Evolutionary conservation across 92 coral and sea anemone genomes (phyloP), one percentile per base, ranked within the genome.

Genomic region (Diadumene lineata): DNA sequence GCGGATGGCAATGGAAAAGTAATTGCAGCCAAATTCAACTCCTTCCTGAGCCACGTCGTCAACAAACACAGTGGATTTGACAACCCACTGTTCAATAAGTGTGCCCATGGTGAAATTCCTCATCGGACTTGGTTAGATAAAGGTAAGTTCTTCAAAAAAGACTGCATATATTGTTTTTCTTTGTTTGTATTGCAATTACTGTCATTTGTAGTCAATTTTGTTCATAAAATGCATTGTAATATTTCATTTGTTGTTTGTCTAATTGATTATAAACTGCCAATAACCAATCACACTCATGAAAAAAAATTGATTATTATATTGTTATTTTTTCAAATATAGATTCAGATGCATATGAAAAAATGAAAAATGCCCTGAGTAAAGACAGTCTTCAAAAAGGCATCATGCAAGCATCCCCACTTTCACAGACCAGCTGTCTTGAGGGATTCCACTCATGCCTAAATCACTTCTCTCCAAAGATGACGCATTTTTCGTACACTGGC

Each of bases 1-100:
- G 44, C 50, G 15, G 50, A 72, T 85, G 89, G 81, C 15, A 69
- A 57, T 38, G 87, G 87, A n/a, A 63, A 60, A 44, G 72, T 82
- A 0, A 82, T 82, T 16, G 56, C 62, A 48, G 83, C 84, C 17
- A 78, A 78, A 53, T 70, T 70, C 62, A 38, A 68, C 22, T 56
- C 78, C 25, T 85, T 85, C 60, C 69, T 85, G 0, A 81, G 85
- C 34, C 89, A 85, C 34, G 70, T 85, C n/a, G 48, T 84, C 19
- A 70, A 85, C 23, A 44, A 66, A 44, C 80, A 79, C 64, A 55
- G 62, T 44, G 50, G 48, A 7, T 38, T 85, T 25, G 84, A 79
- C 0, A 81, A 80, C 60, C 82, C 79, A 9, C 21, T 53, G 4
- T 53, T 53, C 58, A 53, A 53, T 23, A 53, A 53, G 18, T 53